Base-by-base conservation (phyloP, 92 coral and sea anemone genomes). In the Palythoa grandiflora region DNA sequence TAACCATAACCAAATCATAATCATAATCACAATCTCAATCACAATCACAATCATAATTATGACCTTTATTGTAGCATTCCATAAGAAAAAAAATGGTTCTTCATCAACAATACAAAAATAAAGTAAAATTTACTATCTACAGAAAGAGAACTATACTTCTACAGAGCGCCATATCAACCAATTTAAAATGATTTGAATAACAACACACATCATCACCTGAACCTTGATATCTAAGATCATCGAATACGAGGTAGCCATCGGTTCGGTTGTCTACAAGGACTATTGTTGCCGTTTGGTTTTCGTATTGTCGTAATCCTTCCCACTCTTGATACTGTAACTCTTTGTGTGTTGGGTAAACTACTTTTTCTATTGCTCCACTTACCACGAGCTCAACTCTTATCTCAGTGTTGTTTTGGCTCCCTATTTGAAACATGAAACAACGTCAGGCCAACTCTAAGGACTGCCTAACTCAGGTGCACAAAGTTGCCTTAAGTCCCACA, bases 261-360 rank as follows among this genome's bases (percentile, higher is more conserved):
- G 89, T 78, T 16, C 73, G 68, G 36, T 84, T 87, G 71, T 89
- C 92, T 8, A 89, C 89, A 75, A 89, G 87, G 1, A 83, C 89
- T 16, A 89, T 54, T 77, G 39, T 71, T 12, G 92, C 92, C 57
- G 83, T 81, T 68, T 81, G 86, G 75, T 81, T 81, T 15, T 40
- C 39, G 44, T 66, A 63, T n/a, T 20, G 60, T 44, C 39, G 35
- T 48, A 81, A 65, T 54, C 75, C 74, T 9, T 19, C 55, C 86
- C 86, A 81, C 28, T 44, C 60, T 40, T 17, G 17, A 19, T 19
- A 68, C n/a, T 20, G 75, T 52, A 81, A 12, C 61, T n/a, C 60
- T 66, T 68, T 51, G 75, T 12, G 47, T 1, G 6, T 68, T 47
- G 60, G 39, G 48, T 81, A 48, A 47, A 14, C 47, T 16, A 81